A percentile compares a stretch with the other conserved stretches of the same genome.
phyloP scores from a whole-genome alignment of 1,140 invertebrate species.

The Neodiprion fabricii region DNA sequence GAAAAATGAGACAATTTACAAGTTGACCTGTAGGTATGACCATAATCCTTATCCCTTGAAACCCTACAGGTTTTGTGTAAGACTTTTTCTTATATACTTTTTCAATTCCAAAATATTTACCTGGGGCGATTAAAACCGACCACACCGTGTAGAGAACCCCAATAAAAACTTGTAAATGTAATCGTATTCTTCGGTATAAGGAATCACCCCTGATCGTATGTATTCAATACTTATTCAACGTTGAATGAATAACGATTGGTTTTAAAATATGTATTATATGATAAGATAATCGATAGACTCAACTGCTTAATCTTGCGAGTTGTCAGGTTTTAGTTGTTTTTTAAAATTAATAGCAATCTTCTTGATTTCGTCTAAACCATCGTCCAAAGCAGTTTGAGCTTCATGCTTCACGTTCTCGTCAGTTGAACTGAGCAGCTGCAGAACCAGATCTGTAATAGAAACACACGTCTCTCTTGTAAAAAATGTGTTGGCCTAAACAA shows the following conservation, averaged over 20 bases:
- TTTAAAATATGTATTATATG: background rate
- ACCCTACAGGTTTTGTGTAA: too few species aligned
- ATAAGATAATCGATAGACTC: background rate
- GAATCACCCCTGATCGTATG: too few species aligned
- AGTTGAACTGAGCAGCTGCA: constrained; percentile 66
- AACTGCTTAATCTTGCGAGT: constrained; percentile 10
- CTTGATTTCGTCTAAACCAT: constrained; percentile 61
- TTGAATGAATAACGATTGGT: too few species aligned
- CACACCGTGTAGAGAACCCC: too few species aligned
- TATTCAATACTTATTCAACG: too few species aligned
- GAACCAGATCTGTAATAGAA: constrained; percentile 62
- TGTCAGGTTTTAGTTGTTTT: constrained; percentile 51
- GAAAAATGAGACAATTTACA: background rate
- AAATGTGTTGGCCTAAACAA: background rate
- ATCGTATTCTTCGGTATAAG: too few species aligned
- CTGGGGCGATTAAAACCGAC: too few species aligned
- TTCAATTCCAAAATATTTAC: too few species aligned
- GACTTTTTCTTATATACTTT: too few species aligned
- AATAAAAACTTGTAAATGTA: too few species aligned
- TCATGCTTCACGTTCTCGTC: constrained; percentile 54
- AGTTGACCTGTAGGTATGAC: too few species aligned
- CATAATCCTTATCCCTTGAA: too few species aligned
- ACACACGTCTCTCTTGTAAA: constrained; percentile 11
- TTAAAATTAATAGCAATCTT: constrained; percentile 63
- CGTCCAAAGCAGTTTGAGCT: constrained; percentile 50